Base-by-base conservation (phyloP, 2,797 vertebrate genomes). In the Scolopax bukidnonensis region DNA sequence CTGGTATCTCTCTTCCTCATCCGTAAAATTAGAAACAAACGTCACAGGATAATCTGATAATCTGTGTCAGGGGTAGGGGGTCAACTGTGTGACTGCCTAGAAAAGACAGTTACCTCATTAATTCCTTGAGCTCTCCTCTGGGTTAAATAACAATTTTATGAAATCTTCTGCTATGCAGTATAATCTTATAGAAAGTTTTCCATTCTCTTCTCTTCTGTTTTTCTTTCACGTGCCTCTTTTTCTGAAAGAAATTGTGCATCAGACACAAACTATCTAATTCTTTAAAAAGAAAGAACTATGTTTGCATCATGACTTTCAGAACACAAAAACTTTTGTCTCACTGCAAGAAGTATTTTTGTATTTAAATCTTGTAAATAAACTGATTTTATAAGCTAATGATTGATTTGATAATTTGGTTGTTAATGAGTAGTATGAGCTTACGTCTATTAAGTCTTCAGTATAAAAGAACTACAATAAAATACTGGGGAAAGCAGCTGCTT, bases 1-100 rank as follows among this genome's bases (percentile, higher is more conserved):
- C 7, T 61, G 4, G 5, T 68, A 16, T 8, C 20, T 54, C 40
- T 74, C n/a, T 70, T 53, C 32, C 19, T 47, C 8, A 30, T 41
- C 10, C 64, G 12, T 59, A 80, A 75, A 83, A 77, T 51, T 79
- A 51, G 53, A 70, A 91, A 54, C 50, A 75, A 87, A 6, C 5
- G 24, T 23, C 21, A 9, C 32, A 50, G 8, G 11, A 28, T 63
- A 50, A 43, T 69, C 20, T 21, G 6, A n/a, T n/a, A 28, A 3
- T 1, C 11, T 70, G 25, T 9, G 25, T 56, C 8, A 33, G 14
- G 9, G 0, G 3, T 14, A 9, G 23, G 3, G 41, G 4, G 5
- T 51, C 0, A 1, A 19, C 10, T 59, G 5, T 2, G 1, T 36
- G 36, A 82, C 15, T 53, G 12, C 14, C 16, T 38, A 24, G 28